phyloP scores from a whole-genome alignment of 2,797 vertebrate species.

The Crocodylus rhombifer region DNA sequence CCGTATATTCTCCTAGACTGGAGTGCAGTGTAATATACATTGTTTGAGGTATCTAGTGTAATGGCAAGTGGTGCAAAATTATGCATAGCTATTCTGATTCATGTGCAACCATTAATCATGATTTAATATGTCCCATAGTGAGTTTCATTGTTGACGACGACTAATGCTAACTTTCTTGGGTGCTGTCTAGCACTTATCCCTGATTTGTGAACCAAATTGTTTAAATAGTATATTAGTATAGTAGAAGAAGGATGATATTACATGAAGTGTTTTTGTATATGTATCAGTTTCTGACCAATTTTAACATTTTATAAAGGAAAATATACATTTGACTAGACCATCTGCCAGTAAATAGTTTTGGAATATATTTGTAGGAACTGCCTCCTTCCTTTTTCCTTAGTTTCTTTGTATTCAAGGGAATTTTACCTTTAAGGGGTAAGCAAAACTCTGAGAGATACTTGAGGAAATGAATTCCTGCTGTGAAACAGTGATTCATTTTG shows the following conservation, averaged over 20 bases:
- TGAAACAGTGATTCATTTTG: slow-evolving; percentile 61
- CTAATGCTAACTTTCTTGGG: neutral
- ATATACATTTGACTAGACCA: neutral
- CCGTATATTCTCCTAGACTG: slow-evolving; percentile 15
- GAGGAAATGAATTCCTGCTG: slow-evolving; percentile 60
- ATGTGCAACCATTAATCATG: slow-evolving; percentile 25
- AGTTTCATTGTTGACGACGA: slow-evolving; percentile 8
- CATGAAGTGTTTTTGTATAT: neutral
- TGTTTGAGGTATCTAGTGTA: slow-evolving; percentile 34
- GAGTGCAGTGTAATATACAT: neutral
- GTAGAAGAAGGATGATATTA: neutral
- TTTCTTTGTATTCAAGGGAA: slow-evolving; percentile 45
- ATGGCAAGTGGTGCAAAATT: slow-evolving; percentile 37
- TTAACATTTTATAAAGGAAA: neutral
- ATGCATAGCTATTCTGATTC: slow-evolving; percentile 15
- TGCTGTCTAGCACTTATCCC: neutral
- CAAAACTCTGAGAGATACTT: slow-evolving; percentile 36
- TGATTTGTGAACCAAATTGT: neutral
- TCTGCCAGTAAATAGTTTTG: slow-evolving; percentile 15
- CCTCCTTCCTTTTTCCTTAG: slow-evolving; percentile 16
- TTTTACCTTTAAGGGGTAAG: slow-evolving; percentile 39
- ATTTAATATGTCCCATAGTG: slow-evolving; percentile 6
- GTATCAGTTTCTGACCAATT: neutral
- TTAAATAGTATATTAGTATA: neutral
- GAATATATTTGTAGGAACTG: slow-evolving; percentile 23